Evolutionary conservation across 1,140 invertebrate genomes (phyloP).

Genomic region (Euura saliciscinereae): DNA sequence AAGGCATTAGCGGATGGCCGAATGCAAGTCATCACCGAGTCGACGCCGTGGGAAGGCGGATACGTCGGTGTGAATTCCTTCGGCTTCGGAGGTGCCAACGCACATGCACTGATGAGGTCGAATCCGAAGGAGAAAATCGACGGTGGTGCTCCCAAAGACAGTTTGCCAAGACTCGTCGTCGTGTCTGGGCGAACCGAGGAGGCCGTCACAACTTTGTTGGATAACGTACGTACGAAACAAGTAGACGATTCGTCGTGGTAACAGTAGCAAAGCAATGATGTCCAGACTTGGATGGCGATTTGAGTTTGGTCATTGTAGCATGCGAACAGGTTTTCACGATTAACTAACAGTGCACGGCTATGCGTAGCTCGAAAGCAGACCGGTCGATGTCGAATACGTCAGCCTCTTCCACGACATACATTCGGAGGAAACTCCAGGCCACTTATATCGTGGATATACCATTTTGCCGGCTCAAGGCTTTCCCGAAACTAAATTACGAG

Average conservation of each 20-base stretch:
- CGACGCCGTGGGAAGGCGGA: slow-evolving; percentile 65
- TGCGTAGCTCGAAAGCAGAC: slow-evolving; percentile 41
- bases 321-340: no score
- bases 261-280: no score
- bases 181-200: slow-evolving; percentile 66
- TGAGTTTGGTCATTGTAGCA: no score
- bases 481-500: slow-evolving; percentile 63
- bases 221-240: slow-evolving; percentile 53
- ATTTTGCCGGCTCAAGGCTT: slow-evolving; percentile 57
- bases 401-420: slow-evolving; percentile 56
- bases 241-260: neutral
- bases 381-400: slow-evolving; percentile 64
- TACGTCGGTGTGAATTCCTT: slow-evolving; percentile 79
- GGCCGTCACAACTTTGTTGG: slow-evolving; percentile 69
- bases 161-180: slow-evolving; percentile 61
- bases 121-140: slow-evolving; percentile 57
- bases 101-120: slow-evolving; percentile 74
- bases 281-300: no score
- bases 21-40: slow-evolving; percentile 73
- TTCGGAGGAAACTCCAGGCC: slow-evolving; percentile 60
- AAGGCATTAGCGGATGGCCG: slow-evolving; percentile 71
- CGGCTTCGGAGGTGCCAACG: slow-evolving; percentile 85
- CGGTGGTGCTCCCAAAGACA: slow-evolving; percentile 59
- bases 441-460: slow-evolving; percentile 66
- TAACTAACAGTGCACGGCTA: no score